These are phyloP conservation scores for Sylvilagus floridanus DNA, from an alignment of 2,797 vertebrate species.

Conservation along the genomic window DNA sequence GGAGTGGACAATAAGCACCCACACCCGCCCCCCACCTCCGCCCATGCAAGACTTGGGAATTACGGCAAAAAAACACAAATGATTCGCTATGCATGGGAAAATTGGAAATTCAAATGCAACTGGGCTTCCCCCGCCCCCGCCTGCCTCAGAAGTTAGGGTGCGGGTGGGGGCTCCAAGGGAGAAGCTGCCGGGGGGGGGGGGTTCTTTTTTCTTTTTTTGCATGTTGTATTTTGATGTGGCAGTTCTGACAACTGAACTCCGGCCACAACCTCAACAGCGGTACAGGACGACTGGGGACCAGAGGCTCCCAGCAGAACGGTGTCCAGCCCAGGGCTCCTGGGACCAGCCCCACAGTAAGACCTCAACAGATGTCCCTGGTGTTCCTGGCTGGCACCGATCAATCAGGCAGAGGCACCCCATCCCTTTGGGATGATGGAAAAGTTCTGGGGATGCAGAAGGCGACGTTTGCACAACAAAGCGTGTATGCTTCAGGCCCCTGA, in stretches of 20 bases:
- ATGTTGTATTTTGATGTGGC: too few relatives aligned
- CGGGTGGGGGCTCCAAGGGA: too few relatives aligned
- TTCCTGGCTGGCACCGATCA: neutral
- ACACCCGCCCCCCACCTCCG: neutral
- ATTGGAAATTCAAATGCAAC: neutral
- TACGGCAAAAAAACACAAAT: neutral
- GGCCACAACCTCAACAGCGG: neutral
- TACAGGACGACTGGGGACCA: fast-evolving
- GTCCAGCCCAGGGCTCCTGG: neutral
- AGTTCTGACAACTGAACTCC: neutral
- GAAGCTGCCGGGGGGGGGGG: too few relatives aligned
- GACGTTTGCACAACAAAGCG: neutral
- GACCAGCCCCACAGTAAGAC: neutral
- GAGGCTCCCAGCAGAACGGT: neutral
- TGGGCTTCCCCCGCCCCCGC: neutral
- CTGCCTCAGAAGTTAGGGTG: too few relatives aligned
- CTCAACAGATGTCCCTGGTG: neutral
- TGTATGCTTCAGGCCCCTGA: neutral
- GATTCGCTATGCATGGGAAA: neutral
- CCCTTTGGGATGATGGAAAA: neutral
- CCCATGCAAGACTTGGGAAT: neutral
- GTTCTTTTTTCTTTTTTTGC: too few relatives aligned
- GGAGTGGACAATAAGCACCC: too few relatives aligned
- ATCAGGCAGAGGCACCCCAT: neutral
- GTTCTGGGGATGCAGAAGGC: neutral